Conservation (phyloP, 1,140 invertebrate species). For the Drosophila malerkotliana region DNA sequence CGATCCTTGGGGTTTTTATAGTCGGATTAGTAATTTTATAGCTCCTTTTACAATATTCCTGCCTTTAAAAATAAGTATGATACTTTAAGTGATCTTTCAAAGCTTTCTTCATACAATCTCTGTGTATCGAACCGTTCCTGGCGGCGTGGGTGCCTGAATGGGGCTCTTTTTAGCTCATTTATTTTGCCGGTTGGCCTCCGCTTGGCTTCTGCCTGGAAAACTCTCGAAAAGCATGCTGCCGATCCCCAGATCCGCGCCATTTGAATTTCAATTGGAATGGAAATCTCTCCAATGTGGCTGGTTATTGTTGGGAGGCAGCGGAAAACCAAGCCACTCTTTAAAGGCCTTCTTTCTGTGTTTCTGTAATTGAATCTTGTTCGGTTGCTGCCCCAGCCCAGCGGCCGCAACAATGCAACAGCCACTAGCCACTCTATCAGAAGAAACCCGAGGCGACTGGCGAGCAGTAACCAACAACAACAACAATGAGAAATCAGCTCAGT, state of each 20-base stretch:
- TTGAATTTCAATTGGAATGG: conserved; percentile 77
- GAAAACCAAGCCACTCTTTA: conserved; percentile 17
- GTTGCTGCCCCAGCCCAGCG: not conserved
- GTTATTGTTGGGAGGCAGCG: conserved; percentile 6
- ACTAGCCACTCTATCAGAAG: conserved; percentile 3
- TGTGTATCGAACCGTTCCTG: conserved; percentile 8
- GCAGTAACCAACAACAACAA: conserved; percentile 18
- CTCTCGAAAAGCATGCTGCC: conserved; percentile 70
- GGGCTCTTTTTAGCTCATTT: conserved; percentile 49
- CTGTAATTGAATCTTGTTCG: conserved; percentile 36
- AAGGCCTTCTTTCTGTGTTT: conserved; percentile 21
- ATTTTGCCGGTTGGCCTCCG: conserved; percentile 32
- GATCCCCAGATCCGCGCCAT: conserved; percentile 73
- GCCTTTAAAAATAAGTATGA: too few species aligned
- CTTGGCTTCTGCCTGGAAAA: conserved; percentile 37
- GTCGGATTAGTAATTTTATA: too few species aligned
- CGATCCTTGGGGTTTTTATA: too few species aligned
- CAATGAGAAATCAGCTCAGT: not conserved
- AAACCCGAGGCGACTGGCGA: conserved; percentile 3
- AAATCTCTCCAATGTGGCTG: conserved; percentile 53
- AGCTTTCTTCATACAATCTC: not conserved
- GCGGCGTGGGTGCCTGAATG: conserved; percentile 2
- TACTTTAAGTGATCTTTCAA: too few species aligned
- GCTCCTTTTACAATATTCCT: too few species aligned
- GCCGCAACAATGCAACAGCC: conserved; percentile 11